Evolutionary conservation across 2,797 vertebrate genomes (phyloP).

Genomic region (Florisuga fusca): DNA sequence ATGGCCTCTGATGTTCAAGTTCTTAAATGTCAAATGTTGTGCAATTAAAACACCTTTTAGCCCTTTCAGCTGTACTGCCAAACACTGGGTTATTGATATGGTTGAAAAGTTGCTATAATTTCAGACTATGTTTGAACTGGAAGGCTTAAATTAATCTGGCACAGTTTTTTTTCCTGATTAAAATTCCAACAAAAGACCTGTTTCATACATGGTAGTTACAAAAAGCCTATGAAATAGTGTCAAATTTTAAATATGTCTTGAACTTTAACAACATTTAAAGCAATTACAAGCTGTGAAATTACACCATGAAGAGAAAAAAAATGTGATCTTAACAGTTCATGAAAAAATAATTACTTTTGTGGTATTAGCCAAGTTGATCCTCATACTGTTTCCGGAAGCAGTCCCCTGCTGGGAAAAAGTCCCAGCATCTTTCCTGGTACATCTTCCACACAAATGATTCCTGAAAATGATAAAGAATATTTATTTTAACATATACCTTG

Average conservation of each 20-base stretch:
- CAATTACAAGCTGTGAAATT: constrained; percentile 56
- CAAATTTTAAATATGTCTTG: constrained; percentile 12
- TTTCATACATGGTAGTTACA: constrained; percentile 18
- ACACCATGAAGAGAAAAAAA: not conserved
- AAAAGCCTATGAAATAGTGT: constrained; percentile 49
- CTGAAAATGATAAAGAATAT: constrained; percentile 74
- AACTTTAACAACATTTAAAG: constrained; percentile 51
- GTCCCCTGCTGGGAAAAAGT: constrained; percentile 98
- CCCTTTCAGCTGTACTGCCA: constrained; percentile 59
- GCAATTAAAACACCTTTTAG: constrained; percentile 57
- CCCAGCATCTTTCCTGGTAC: constrained; percentile 99
- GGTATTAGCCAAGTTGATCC: constrained; percentile 90
- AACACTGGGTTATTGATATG: not conserved
- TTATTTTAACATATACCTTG: not conserved
- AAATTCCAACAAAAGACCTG: constrained; percentile 12
- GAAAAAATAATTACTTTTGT: not conserved
- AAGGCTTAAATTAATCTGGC: constrained; percentile 24
- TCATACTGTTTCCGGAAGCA: constrained; percentile 99
- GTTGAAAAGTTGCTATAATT: not conserved
- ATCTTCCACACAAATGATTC: constrained; percentile 99
- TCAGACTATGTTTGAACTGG: not conserved
- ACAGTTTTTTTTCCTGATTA: not conserved
- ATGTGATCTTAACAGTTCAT: constrained; percentile 1
- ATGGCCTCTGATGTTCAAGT: constrained; percentile 59
- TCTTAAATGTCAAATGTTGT: constrained; percentile 61